A percentile compares a stretch with the other conserved stretches of the same genome.
These are phyloP conservation scores for Diuraphis noxia DNA, from an alignment of 1,140 invertebrate species.

Conservation along the genomic window DNA sequence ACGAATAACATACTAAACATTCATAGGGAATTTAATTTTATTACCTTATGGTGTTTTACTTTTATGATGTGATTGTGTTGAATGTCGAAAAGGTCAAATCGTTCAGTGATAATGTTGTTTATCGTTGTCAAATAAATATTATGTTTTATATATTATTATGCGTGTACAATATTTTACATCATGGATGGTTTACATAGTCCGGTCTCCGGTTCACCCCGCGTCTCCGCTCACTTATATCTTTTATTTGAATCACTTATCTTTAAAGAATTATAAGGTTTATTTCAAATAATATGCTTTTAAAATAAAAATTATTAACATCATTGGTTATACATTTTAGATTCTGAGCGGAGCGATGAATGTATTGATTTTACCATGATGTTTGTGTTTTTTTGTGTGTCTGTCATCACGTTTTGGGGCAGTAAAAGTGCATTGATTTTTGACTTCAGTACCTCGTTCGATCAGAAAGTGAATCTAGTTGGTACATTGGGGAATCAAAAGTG, in stretches of 20 bases:
- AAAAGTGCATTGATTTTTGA: too few relatives aligned
- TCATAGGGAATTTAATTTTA: neutral
- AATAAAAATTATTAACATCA: neutral
- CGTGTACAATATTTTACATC: neutral
- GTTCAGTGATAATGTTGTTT: neutral
- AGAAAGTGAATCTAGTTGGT: too few relatives aligned
- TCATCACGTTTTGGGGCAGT: too few relatives aligned
- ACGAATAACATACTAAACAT: neutral
- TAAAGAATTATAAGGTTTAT: neutral
- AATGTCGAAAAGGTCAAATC: constrained; percentile 9
- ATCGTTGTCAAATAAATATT: neutral
- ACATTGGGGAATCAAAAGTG: too few relatives aligned
- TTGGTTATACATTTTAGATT: neutral
- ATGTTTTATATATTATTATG: neutral
- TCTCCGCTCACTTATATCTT: neutral
- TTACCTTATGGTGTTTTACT: neutral
- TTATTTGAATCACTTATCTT: neutral
- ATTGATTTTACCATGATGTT: too few relatives aligned
- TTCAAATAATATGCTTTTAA: neutral
- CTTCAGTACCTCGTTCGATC: too few relatives aligned
- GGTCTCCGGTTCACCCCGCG: neutral
- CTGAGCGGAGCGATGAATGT: too few relatives aligned
- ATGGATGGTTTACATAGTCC: neutral
- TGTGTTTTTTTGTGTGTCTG: too few relatives aligned
- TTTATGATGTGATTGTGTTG: constrained; percentile 15